A percentile compares a stretch with the other conserved stretches of the same genome.
These are phyloP conservation scores for Neoscelio sp. DNA, from an alignment of 2,888 invertebrate genomes.

Conservation along the genomic window DNA sequence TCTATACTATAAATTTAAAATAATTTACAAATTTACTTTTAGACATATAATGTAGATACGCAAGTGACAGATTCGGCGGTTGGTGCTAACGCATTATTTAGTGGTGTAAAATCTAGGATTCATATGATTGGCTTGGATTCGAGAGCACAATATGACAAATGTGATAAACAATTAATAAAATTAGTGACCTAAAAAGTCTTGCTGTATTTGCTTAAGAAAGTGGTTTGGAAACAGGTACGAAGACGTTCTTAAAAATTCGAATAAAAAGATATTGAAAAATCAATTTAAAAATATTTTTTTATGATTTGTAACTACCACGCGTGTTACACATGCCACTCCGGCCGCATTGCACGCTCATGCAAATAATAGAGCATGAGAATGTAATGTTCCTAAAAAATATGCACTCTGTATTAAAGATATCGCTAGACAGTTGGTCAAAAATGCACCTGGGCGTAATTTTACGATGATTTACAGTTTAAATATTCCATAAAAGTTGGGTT, in stretches of 20 bases:
- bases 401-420: no score
- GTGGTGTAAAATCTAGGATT: slow-evolving; percentile 86
- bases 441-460: no score
- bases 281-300: not conserved
- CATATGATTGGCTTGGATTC: slow-evolving; percentile 85
- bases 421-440: no score
- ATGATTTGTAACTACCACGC: slow-evolving; percentile 56
- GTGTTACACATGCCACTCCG: slow-evolving; percentile 58
- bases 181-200: slow-evolving; percentile 82
- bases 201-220: slow-evolving; percentile 86
- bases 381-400: no score
- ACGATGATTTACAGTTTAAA: no score
- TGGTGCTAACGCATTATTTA: slow-evolving; percentile 87
- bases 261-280: no score
- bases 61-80: slow-evolving; percentile 89
- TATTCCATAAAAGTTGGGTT: no score
- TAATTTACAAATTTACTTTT: slow-evolving; percentile 34
- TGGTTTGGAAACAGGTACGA: slow-evolving; percentile 84
- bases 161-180: slow-evolving; percentile 80
- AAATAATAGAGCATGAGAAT: no score
- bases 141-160: slow-evolving; percentile 79
- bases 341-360: slow-evolving; percentile 44
- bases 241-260: no score
- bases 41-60: slow-evolving; percentile 88
- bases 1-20: slow-evolving; percentile 37